Evolutionary conservation across 2,888 invertebrate species (phyloP), one percentile per base, ranked within the genome.

Genomic region (Stenurella melanura): DNA sequence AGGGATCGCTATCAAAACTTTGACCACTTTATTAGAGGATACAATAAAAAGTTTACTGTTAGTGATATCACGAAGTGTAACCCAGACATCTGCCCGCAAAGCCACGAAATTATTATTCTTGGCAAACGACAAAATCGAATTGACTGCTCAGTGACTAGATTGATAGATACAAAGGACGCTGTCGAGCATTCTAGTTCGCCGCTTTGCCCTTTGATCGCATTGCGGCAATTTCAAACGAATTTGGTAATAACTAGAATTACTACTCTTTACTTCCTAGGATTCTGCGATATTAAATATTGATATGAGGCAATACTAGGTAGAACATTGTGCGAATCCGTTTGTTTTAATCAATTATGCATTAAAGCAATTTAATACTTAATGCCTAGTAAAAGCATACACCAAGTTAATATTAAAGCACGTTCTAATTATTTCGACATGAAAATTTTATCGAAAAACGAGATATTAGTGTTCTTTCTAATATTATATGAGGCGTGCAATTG

Each of bases 91-190:
- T 19, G 50, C 26, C 64, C 6, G n/a, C 34, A 30, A 66, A 18
- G 34, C 54, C 73, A 30, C 63, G 34, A 17, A 63, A 73, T 73
- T 63, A 64, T 63, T 73, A 66, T 73, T 73, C 73, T 66, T 66
- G 64, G 18, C 56, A 54, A 66, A 64, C 73, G 66, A 57, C 73
- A 54, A 63, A 73, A 54, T 58, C 63, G 57, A 73, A 73, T 73
- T 66, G 73, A 66, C 73, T 73, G 66, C 12, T 73, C 64, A 54
- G 38, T 60, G 66, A 57, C 73, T 66, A 73, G 66, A 73, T 66
- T 64, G 73, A 73, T 67, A 67, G 73, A 73, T 73, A 57, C 34
- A 73, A 73, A 66, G 73, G 73, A 73, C 38, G 54, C 30, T 26
- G 60, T 66, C n/a, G 56, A 63, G 64, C 38, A 56, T 54, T 64